Evolutionary conservation across 2,797 vertebrate genomes (phyloP).

Genomic region (Corythornis leucogaster): DNA sequence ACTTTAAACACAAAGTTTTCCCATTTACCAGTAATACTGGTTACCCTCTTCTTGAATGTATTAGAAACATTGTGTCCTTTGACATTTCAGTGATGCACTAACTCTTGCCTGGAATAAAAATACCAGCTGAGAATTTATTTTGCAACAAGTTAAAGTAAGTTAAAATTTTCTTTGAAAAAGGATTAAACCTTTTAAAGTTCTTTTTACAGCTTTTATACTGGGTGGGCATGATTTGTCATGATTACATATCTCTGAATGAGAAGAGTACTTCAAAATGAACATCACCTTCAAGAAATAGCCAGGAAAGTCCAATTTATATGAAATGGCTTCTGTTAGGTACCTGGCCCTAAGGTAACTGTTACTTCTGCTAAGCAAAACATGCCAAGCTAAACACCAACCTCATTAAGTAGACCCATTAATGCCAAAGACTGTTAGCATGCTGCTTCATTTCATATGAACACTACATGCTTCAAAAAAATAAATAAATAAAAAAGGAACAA

Average conservation of each 20-base stretch:
- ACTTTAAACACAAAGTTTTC: neutral
- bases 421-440: neutral
- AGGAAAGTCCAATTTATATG: neutral
- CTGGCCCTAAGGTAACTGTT: neutral
- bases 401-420: neutral
- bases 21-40: neutral
- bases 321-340: neutral
- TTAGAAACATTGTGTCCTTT: neutral
- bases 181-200: neutral
- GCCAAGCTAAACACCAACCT: neutral
- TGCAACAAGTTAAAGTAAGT: neutral
- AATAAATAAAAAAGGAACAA: too few species aligned
- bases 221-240: neutral
- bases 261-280: neutral
- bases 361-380: neutral
- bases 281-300: neutral
- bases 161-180: neutral
- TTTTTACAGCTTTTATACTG: neutral
- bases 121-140: neutral
- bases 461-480: fast-evolving
- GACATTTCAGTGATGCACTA: neutral
- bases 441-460: neutral
- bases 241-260: neutral
- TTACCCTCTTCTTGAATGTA: neutral
- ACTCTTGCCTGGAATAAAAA: neutral